A percentile compares a stretch with the other conserved stretches of the same genome.
phyloP scores from a whole-genome alignment of 2,888 invertebrate species.

The Tipula helvola region DNA sequence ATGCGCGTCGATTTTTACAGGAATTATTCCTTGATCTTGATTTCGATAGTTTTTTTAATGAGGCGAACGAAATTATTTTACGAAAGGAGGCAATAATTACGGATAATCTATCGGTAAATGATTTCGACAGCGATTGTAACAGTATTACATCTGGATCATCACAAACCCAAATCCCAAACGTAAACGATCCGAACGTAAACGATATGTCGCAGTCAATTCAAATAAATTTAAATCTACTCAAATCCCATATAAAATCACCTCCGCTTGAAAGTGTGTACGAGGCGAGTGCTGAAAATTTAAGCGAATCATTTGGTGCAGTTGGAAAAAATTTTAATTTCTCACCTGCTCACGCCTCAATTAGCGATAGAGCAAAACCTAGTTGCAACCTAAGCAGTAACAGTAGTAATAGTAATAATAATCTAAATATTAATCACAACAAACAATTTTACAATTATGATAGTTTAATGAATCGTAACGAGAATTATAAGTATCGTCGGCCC shows the following conservation, averaged over 20 bases:
- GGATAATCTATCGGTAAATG: conserved; percentile 12
- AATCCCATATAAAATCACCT: conserved; percentile 29
- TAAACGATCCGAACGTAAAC: not conserved
- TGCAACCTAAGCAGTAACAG: not conserved
- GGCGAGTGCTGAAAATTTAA: conserved; percentile 37
- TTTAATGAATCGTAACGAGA: conserved; percentile 25
- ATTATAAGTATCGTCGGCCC: conserved; percentile 28
- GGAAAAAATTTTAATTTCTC: not conserved
- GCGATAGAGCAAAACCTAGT: conserved; percentile 9
- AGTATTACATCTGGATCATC: not conserved
- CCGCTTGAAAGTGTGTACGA: conserved; percentile 38
- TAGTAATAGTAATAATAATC: not conserved
- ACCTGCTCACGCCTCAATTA: conserved; percentile 12
- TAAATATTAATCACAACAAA: not conserved
- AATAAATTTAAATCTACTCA: conserved; percentile 6
- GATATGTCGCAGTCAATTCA: not conserved
- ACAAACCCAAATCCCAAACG: not conserved
- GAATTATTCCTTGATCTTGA: conserved; percentile 82
- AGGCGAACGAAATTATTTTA: conserved; percentile 39
- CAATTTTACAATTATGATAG: conserved; percentile 13
- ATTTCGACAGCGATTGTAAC: not conserved
- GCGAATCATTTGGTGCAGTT: conserved; percentile 17
- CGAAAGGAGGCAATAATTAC: conserved; percentile 21
- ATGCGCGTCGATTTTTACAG: conserved; percentile 77
- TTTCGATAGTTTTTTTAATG: conserved; percentile 49